Evolutionary conservation across 30 jellyfish, hydroid and myxozoan genomes (phyloP).

Genomic region (Turritopsis dohrnii): DNA sequence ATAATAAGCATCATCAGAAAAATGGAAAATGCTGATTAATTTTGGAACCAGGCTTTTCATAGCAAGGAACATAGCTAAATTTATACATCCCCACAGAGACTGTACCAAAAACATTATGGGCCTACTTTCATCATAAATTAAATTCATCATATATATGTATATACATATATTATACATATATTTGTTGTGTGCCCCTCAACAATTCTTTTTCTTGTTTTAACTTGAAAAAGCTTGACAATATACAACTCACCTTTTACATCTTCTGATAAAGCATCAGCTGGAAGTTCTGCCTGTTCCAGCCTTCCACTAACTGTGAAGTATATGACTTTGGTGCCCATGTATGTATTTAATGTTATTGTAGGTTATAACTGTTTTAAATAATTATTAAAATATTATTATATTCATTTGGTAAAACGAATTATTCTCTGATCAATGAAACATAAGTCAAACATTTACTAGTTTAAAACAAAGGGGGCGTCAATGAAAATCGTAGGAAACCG

Average conservation of each 20-base stretch:
- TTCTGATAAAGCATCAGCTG: constrained; percentile 66
- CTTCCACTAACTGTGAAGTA: constrained; percentile 70
- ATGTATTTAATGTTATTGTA: neutral
- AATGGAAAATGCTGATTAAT: no score
- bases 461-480: neutral
- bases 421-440: neutral
- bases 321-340: constrained; percentile 70
- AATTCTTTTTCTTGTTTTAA: no score
- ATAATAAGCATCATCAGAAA: no score
- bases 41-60: no score
- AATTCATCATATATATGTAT: no score
- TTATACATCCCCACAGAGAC: no score
- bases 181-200: no score
- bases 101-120: no score
- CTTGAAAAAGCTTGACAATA: neutral
- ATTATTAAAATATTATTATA: neutral
- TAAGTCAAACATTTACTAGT: neutral
- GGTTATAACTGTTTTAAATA: neutral
- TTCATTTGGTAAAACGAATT: neutral
- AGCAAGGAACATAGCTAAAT: no score
- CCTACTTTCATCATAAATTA: no score
- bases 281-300: constrained; percentile 77
- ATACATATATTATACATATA: no score
- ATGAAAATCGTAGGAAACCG: neutral
- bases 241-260: constrained; percentile 77